Base-by-base conservation (phyloP, 2,797 vertebrate genomes). In the Lagocephalus sceleratus region DNA sequence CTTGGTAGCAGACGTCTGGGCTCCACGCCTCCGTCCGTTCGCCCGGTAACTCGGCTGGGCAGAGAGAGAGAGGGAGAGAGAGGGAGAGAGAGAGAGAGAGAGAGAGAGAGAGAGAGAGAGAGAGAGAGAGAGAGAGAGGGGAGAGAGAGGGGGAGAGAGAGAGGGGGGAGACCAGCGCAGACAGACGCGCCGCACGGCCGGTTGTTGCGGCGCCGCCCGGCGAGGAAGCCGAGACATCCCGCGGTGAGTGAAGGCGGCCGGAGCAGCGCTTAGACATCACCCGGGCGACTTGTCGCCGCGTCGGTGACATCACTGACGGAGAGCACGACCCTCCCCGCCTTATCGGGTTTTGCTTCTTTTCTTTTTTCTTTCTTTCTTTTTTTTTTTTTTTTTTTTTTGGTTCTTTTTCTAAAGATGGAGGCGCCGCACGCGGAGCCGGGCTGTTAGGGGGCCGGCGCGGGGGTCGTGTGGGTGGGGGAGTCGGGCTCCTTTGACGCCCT, bases 401-500 rank as follows among this genome's bases (percentile, higher is more conserved):
- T 43, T 10, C 60, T 60, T 73, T 46, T 66, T 69, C 71, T 77
- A 78, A 78, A 79, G 69, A 86, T 79, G 84, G 80, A 83, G 80
- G 69, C 79, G 57, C 60, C 64, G 35, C 64, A 12, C 45, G 62
- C 62, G 71, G 51, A 71, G 38, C 68, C 41, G 15, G 45, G 41
- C 67, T 82, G 72, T 69, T 77, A 71, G 14, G 11, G 14, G 32
- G 5, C 32, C 10, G 32, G 14, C 14, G 14, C 9, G 32, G 32
- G 32, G 32, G 11, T 35, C n/a, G 32, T 35, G 12, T 62, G 64
- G 51, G 66, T 20, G 67, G 57, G 71, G 66, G 29, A 29, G 32
- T 35, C 32, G 32, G 12, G 14, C 64, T 58, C 68, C n/a, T n/a
- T 10, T 63, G 66, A 57, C 12, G 32, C 32, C 32, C 32, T 35